Conservation (phyloP, 2,797 vertebrate species). For the Rhadinocentrus ornatus region DNA sequence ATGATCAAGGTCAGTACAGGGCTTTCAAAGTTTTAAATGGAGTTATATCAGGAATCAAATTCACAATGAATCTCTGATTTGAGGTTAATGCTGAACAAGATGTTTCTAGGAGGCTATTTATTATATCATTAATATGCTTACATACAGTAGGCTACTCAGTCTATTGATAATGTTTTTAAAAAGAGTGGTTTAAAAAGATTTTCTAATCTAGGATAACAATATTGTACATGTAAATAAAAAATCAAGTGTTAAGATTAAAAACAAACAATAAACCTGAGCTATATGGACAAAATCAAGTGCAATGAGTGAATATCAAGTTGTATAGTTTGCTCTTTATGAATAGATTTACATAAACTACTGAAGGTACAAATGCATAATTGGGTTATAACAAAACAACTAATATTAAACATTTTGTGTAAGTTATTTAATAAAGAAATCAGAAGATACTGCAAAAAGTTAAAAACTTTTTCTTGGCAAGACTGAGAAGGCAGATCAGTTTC, state of each 20-base stretch:
- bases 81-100: neutral
- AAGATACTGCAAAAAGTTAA: neutral
- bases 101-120: no score
- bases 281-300: neutral
- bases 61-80: neutral
- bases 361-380: no score
- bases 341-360: no score
- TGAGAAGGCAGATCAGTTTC: neutral
- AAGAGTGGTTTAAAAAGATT: no score
- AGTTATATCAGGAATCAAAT: neutral
- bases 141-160: neutral
- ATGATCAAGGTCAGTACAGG: neutral
- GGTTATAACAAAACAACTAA: neutral
- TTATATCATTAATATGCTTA: no score
- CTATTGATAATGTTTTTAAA: neutral
- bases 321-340: no score
- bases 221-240: no score
- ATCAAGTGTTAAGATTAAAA: neutral
- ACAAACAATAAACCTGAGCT: neutral
- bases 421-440: neutral
- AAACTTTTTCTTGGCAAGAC: neutral
- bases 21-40: neutral
- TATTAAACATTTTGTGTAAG: neutral
- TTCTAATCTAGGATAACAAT: no score
- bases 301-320: neutral